Evolutionary conservation across 1,140 invertebrate species (phyloP), one percentile per base, ranked within the genome.

Genomic region (Ostrea denselamellosa): DNA sequence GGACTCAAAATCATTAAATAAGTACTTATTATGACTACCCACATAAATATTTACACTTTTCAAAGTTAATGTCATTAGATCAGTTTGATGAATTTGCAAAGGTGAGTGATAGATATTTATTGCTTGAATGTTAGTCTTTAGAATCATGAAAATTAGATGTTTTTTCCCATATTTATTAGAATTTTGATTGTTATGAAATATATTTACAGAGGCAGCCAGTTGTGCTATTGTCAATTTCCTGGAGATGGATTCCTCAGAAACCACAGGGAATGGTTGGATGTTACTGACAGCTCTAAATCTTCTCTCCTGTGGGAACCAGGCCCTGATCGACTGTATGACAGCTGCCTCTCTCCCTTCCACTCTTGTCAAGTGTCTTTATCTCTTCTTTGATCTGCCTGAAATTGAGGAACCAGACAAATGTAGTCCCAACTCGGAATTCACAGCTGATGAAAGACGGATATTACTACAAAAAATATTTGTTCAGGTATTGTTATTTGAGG

Each of bases 191-290:
- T 28, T 17, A 62, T 62, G 14, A 19, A 58, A 19, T 19, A 9
- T 83, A 87, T 44, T 91, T 92, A 65, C 92, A 95, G 98, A 98
- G 95, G 97, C 97, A 62, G 98, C 98, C 22, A 98, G 98, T 93
- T 98, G 97, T 96, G 98, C 98, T 44, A 99, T 99, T 92, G 98
- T 98, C 25, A 98, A 98, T 93, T 99, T 99, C 95, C 95, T 99
- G 51, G 98, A 99, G 95, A 98, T 99, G 91, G 93, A 95, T 34
- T 94, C 94, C 3, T 91, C 91, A n/a, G 93, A 98, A 94, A 98
- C 99, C 93, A 97, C 97, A 9, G 98, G 98, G 91, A 98, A 98
- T 95, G 98, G 98, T 22, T 99, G 98, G 98, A 98, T 98, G 97
- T 95, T 99, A 71, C 94, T 99, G 19, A 98, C 97, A 17, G 97